Evolutionary conservation across 1,140 invertebrate species (phyloP), one percentile per base, ranked within the genome.

Genomic region (Ips nitidus): DNA sequence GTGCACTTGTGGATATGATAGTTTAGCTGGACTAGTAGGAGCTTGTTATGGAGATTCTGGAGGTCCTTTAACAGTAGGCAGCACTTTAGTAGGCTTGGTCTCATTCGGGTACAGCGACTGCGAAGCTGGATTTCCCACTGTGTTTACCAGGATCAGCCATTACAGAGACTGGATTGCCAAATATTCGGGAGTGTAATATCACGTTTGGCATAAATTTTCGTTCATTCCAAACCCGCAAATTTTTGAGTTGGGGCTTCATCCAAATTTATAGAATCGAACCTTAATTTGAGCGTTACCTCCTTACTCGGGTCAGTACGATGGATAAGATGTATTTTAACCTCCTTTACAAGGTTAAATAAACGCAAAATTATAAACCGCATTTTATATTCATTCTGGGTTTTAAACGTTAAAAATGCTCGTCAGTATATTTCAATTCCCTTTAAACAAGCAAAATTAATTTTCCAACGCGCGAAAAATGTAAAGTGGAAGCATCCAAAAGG

Each of bases 1-100:
- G 1, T 71, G 70, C 50, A 66, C 58, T 22, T 36, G n/a, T 36
- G 63, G 70, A n/a, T 43, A 5, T 45, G 61, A 60, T 65, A 43
- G 5, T 22, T 8, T 65, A 5, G 6, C 45, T 41, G 70, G 70
- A 36, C 1, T 39, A 41, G 64, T 71, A 4, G 70, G 70, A n/a
- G 70, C 91, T 4, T 94, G 92, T 75, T 89, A 91, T 79, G 92
- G 92, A 36, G 92, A 94, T 79, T 93, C 90, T 42, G 92, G 92
- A 2, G 92, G 92, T 39, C 91, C 93, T 1, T 75, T 94, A 3
- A 92, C 94, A 88, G 76, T 81, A 5, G 47, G 47, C 6, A 50
- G 52, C 8, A 38, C 37, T 6, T 42, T 66, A 40, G 42, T 70
- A 37, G 71, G 71, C 36, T 40, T 72, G 39, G 68, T 70, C 2